Base-by-base conservation (phyloP, 2,797 vertebrate genomes). In the Diceros bicornis region DNA sequence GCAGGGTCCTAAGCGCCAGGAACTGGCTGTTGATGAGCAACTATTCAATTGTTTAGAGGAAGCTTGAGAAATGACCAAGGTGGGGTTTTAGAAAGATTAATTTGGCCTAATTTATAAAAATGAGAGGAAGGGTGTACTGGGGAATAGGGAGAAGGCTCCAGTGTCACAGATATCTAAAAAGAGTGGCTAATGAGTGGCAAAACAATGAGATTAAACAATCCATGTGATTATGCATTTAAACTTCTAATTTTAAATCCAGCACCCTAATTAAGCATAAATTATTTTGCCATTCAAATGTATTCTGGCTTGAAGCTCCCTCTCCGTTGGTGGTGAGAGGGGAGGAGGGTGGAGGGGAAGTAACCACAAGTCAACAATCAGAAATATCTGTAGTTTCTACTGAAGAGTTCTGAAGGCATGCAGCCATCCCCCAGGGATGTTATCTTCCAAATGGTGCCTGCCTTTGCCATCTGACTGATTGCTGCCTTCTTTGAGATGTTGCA, bases 281-380 rank as follows among this genome's bases (percentile, higher is more conserved):
- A 98, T 96, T 98, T 98, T 98, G 94, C 81, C 97, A 98, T 98
- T 98, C 98, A 98, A 98, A 98, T 98, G 97, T 97, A 98, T 98
- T 98, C 98, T 97, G 94, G 92, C 87, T 86, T 0, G 44, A 84
- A 81, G 91, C 81, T 71, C 59, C 50, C 44, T 96, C 97, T 82
- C 93, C 2, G 83, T 50, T 85, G 97, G 97, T 82, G 96, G 95
- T 14, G 59, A 87, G 85, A 9, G 59, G 71, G 66, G 59, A 50
- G 94, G 97, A 78, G 89, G 95, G 81, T 0, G 1, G 79, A 32
- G 71, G 69, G 91, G 89, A 91, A 72, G 83, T 3, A 34, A 47
- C 41, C 6, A 0, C 41, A 13, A 84, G 69, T 25, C 78, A 71
- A 61, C 64, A 23, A 8, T 79, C 66, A 61, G 91, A 6, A 18